A percentile compares a stretch with the other conserved stretches of the same genome.
Conservation (phyloP, 1,140 invertebrate species). For the Drosophila asahinai region DNA sequence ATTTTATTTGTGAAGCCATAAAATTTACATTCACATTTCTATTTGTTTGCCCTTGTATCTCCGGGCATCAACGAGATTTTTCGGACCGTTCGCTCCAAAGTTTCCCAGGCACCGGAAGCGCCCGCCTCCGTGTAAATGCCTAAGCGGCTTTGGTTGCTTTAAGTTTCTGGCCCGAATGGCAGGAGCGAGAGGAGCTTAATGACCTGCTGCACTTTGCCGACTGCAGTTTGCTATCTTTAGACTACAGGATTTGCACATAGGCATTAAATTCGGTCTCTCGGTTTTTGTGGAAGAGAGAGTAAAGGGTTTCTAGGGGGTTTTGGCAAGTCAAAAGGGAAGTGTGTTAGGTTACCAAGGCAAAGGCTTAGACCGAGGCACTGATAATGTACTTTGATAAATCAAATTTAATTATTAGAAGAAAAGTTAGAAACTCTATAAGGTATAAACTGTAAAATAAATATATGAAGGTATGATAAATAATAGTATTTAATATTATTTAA, state of each 20-base stretch:
- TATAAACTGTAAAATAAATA: too few species aligned
- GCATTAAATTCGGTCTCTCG: constrained; percentile 34
- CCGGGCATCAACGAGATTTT: constrained; percentile 14
- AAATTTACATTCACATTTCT: constrained; percentile 67
- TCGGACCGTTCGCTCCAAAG: neutral
- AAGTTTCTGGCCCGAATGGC: constrained; percentile 21
- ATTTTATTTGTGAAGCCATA: constrained; percentile 63
- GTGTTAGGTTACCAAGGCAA: neutral
- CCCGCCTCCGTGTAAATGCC: constrained; percentile 50
- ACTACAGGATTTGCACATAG: constrained; percentile 33
- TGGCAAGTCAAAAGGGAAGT: neutral
- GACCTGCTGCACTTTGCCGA: constrained; percentile 46
- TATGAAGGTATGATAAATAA: too few species aligned
- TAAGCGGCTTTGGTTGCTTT: constrained; percentile 72
- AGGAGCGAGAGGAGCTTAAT: constrained; percentile 34
- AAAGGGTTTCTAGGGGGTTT: too few species aligned
- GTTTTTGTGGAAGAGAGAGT: constrained; percentile 1
- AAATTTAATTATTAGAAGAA: neutral
- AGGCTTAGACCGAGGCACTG: neutral
- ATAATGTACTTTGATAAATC: constrained; percentile 1
- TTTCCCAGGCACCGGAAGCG: constrained; percentile 50
- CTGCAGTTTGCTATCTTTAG: constrained; percentile 30
- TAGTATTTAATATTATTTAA: too few species aligned
- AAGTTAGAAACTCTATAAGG: neutral
- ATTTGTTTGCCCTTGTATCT: constrained; percentile 61